phyloP scores from a whole-genome alignment of 2,113 vertebrate species.

The Sander lucioperca region DNA sequence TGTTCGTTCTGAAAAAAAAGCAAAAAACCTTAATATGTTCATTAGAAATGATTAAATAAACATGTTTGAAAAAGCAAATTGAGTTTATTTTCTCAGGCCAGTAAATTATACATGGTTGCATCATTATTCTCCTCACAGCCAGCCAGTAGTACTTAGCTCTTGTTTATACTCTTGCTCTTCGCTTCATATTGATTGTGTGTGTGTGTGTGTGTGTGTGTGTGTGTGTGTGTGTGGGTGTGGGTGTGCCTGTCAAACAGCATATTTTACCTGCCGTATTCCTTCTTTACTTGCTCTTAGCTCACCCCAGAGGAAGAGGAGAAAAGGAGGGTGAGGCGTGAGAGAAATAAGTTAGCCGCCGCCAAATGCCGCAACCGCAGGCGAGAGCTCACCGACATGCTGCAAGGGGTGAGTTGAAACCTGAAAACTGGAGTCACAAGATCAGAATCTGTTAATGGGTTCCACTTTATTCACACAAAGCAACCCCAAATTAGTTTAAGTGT shows the following conservation, averaged over 20 bases:
- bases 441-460: neutral
- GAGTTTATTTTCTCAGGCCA: neutral
- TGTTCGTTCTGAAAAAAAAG: neutral
- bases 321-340: constrained; percentile 94
- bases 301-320: constrained; percentile 99
- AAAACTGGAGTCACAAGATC: neutral
- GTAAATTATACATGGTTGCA: neutral
- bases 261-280: constrained; percentile 38
- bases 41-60: neutral
- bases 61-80: neutral
- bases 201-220: constrained; percentile 2
- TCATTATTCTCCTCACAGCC: constrained; percentile 3
- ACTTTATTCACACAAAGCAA: neutral
- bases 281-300: constrained; percentile 82
- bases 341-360: constrained; percentile 98
- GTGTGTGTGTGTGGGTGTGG: neutral
- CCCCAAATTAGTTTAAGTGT: neutral
- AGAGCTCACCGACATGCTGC: constrained; percentile 97
- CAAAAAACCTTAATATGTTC: neutral
- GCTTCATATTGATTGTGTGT: constrained; percentile 20
- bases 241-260: constrained; percentile 16
- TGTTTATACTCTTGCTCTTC: constrained; percentile 17
- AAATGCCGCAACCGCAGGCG: constrained; percentile 98
- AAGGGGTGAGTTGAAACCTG: constrained; percentile 89
- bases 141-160: neutral